A percentile compares a stretch with the other conserved stretches of the same genome.
phyloP scores from a whole-genome alignment of 2,888 invertebrate genomes.

The Tetragonisca angustula region DNA sequence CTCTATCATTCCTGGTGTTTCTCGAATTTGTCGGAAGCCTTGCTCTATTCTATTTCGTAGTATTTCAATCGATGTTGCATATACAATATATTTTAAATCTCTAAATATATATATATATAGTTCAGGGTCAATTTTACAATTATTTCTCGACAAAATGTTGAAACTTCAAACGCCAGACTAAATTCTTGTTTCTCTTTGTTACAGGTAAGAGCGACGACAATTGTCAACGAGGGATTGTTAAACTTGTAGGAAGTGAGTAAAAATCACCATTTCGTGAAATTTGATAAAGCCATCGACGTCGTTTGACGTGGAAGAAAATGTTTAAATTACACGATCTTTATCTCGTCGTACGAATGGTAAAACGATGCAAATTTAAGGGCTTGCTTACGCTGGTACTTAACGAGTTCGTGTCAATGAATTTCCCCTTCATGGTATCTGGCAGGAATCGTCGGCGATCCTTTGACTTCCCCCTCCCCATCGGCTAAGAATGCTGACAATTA shows the following conservation, averaged over 20 bases:
- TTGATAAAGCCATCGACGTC: not conserved
- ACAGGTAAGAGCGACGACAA: constrained; percentile 45
- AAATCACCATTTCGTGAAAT: not conserved
- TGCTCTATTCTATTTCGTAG: no score
- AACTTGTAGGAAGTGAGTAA: constrained; percentile 6
- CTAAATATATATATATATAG: no score
- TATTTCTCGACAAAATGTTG: no score
- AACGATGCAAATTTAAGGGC: not conserved
- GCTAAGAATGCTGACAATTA: constrained; percentile 53
- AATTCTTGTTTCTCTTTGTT: constrained; percentile 23
- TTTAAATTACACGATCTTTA: not conserved
- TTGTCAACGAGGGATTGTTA: no score
- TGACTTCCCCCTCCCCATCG: constrained; percentile 21
- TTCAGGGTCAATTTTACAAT: no score
- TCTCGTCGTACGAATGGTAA: not conserved
- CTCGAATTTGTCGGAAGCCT: no score
- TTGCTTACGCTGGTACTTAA: constrained; percentile 48
- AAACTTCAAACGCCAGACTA: no score
- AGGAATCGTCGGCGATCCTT: constrained; percentile 54
- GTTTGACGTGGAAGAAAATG: not conserved
- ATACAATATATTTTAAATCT: no score
- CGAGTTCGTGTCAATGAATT: constrained; percentile 55
- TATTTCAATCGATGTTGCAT: no score
- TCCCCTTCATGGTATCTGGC: constrained; percentile 11
- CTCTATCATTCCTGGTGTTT: no score